Percentiles rank a stretch among this genome's conserved stretches.
Conservation (phyloP, 2,888 invertebrate genomes). For the Cremastobaeus sp. region DNA sequence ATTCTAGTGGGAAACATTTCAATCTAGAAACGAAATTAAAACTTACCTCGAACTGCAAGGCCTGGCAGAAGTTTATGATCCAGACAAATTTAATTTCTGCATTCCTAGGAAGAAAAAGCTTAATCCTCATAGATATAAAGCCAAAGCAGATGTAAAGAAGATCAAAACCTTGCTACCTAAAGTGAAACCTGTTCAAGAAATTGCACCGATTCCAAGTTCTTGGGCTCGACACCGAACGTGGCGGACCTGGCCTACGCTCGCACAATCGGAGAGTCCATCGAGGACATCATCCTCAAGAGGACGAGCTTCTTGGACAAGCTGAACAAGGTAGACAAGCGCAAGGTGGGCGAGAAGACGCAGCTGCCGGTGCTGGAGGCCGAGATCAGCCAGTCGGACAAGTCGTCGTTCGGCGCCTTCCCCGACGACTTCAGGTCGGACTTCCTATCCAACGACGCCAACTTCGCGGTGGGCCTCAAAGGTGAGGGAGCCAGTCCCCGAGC, state of each 20-base stretch:
- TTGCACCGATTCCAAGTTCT: no score
- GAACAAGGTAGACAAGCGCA: no score
- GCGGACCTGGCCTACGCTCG: conserved; percentile 91
- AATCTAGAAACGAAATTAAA: conserved; percentile 81
- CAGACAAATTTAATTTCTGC: conserved; percentile 82
- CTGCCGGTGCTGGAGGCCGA: no score
- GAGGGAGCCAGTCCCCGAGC: conserved; percentile 73
- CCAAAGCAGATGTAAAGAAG: no score
- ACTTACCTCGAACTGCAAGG: conserved; percentile 78
- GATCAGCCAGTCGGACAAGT: no score
- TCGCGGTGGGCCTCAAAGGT: conserved; percentile 9
- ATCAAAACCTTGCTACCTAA: no score
- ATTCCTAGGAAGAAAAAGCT: conserved; percentile 79
- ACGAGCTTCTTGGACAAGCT: conserved; percentile 75
- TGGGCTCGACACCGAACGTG: conserved; percentile 91
- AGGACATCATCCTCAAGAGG: conserved; percentile 77
- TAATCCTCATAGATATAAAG: no score
- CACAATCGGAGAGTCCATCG: conserved; percentile 82
- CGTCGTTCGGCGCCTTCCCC: conserved; percentile 54
- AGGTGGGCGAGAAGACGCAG: no score
- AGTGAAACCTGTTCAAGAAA: no score
- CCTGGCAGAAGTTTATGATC: conserved; percentile 78
- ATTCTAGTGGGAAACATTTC: conserved; percentile 82
- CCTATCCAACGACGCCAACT: conserved; percentile 56
- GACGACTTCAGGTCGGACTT: conserved; percentile 68